phyloP scores from a whole-genome alignment of 2,888 invertebrate genomes.

The Drosophila formosana region DNA sequence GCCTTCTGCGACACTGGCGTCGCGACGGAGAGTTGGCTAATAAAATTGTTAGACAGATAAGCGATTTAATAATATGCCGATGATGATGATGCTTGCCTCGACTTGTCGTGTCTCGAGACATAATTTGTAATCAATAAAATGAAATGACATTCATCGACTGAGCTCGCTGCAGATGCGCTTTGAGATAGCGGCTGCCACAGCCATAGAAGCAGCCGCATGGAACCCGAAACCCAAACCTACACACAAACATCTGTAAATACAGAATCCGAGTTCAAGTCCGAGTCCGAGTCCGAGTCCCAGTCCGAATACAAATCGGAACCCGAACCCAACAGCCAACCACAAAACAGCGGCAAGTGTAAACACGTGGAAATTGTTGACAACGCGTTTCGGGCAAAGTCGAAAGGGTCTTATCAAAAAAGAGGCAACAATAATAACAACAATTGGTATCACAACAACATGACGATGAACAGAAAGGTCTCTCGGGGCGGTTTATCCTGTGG shows the following conservation, averaged over 20 bases:
- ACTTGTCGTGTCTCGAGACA: constrained; percentile 56
- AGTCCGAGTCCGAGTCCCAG: constrained; percentile 15
- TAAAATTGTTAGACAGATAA: constrained; percentile 77
- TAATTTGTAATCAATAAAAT: constrained; percentile 81
- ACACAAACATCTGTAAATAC: neutral
- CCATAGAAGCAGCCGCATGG: constrained; percentile 43
- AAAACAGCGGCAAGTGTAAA: constrained; percentile 77
- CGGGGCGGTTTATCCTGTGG: constrained; percentile 65
- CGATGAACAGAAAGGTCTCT: constrained; percentile 45
- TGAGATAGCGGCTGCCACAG: constrained; percentile 64
- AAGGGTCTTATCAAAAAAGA: constrained; percentile 38
- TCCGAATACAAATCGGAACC: constrained; percentile 18
- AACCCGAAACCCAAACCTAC: constrained; percentile 15
- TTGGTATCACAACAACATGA: neutral
- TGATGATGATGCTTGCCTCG: constrained; percentile 8
- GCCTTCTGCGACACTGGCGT: constrained; percentile 40
- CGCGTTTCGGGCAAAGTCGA: constrained; percentile 31
- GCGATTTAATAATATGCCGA: constrained; percentile 50
- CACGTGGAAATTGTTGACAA: constrained; percentile 69
- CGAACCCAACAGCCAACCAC: constrained; percentile 52
- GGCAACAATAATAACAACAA: neutral
- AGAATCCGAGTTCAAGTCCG: constrained; percentile 2
- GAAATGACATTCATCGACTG: constrained; percentile 61
- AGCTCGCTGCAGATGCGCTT: constrained; percentile 60
- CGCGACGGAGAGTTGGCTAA: constrained; percentile 57